Evolutionary conservation across 2,888 invertebrate species (phyloP).

Genomic region (Hybos culiciformis): DNA sequence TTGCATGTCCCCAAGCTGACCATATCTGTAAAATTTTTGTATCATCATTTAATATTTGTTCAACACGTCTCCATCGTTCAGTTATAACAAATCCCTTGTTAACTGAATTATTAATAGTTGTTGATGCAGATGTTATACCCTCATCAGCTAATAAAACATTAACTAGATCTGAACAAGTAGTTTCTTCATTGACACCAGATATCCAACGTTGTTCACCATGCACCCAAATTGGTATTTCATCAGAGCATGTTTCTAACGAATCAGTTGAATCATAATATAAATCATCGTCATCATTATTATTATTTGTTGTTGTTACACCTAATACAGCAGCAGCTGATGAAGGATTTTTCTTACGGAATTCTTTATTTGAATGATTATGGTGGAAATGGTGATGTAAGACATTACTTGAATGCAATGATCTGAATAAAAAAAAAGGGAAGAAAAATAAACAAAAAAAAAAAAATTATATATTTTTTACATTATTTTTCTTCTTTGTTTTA

Average conservation of each 20-base stretch:
- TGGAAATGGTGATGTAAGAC: too few species aligned
- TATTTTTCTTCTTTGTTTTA: not conserved
- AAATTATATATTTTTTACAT: not conserved
- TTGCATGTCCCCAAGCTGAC: conserved; percentile 59
- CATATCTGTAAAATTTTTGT: conserved; percentile 57
- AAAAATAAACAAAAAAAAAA: not conserved
- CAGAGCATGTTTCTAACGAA: conserved; percentile 27
- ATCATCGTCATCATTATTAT: conserved; percentile 8
- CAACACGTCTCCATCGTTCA: conserved; percentile 59
- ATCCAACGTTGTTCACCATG: conserved; percentile 68
- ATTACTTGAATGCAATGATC: not conserved
- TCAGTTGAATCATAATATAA: conserved; percentile 21
- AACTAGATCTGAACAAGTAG: conserved; percentile 68
- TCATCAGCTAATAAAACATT: conserved; percentile 51
- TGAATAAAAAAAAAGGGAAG: not conserved
- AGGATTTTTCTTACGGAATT: too few species aligned
- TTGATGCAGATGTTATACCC: conserved; percentile 19
- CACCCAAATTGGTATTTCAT: conserved; percentile 62
- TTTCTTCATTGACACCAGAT: conserved; percentile 58
- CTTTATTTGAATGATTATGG: too few species aligned
- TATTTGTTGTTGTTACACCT: too few species aligned
- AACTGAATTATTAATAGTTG: conserved; percentile 17
- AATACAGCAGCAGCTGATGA: too few species aligned
- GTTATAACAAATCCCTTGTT: conserved; percentile 47
- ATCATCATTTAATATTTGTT: conserved; percentile 52